These are phyloP conservation scores for Menidia menidia DNA, from an alignment of 2,797 vertebrate species.

Conservation along the genomic window DNA sequence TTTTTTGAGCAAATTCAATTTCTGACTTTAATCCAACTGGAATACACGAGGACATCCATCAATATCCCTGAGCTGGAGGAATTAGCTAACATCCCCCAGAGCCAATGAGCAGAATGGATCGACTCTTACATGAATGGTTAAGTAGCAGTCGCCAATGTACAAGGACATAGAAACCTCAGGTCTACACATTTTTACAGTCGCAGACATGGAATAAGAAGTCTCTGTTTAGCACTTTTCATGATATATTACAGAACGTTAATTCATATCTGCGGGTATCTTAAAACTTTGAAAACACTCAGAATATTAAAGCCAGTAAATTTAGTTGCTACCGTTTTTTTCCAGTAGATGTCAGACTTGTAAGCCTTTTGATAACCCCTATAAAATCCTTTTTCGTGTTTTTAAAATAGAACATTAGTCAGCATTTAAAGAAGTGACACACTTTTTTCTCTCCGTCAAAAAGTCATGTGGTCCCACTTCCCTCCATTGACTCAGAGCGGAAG, in stretches of 20 bases:
- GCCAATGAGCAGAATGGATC: not conserved
- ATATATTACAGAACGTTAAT: not conserved
- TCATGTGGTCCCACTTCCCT: constrained; percentile 33
- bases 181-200: not conserved
- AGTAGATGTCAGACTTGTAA: constrained; percentile 59
- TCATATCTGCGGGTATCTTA: not conserved
- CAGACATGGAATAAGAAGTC: not conserved
- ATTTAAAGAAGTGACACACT: not conserved
- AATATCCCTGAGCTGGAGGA: not conserved
- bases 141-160: not conserved
- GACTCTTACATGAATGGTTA: not conserved
- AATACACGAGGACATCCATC: not conserved
- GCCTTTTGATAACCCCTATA: not conserved
- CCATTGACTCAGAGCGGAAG: constrained; percentile 24
- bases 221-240: not conserved
- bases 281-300: not conserved
- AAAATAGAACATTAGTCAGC: not conserved
- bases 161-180: not conserved
- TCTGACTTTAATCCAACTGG: not conserved
- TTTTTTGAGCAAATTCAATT: not conserved
- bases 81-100: not conserved
- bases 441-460: constrained; percentile 12
- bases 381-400: not conserved
- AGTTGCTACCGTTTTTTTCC: constrained; percentile 29
- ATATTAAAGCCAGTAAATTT: not conserved